Evolutionary conservation across 2,797 vertebrate genomes (phyloP).

Genomic region (Mormyrops boulengeri): DNA sequence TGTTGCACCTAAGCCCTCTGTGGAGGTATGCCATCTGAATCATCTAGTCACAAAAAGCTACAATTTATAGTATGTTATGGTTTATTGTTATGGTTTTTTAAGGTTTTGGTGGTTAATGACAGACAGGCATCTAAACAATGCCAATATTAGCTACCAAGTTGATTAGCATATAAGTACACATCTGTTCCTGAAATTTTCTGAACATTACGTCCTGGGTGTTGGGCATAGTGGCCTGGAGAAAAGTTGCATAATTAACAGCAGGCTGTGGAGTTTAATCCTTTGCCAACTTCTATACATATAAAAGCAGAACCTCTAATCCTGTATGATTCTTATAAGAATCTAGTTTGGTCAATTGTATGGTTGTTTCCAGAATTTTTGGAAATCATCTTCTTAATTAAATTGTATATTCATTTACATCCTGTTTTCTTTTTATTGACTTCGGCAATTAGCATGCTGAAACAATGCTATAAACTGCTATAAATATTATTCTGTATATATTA

Average conservation of each 20-base stretch:
- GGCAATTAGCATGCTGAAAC: background rate
- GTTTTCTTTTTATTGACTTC: background rate
- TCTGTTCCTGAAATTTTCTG: background rate
- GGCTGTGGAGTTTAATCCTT: background rate
- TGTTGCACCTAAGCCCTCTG: background rate
- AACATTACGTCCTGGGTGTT: background rate
- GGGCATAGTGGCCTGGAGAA: background rate
- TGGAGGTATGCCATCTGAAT: slow-evolving; percentile 11
- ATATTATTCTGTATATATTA: background rate
- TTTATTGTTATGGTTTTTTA: background rate
- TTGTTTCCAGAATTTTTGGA: background rate
- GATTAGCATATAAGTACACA: background rate
- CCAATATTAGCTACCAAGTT: background rate
- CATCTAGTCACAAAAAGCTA: background rate
- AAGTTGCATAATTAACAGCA: background rate
- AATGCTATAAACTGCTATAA: background rate
- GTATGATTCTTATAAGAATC: background rate
- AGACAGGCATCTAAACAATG: background rate
- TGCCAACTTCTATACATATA: background rate
- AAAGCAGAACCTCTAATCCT: background rate
- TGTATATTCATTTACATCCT: background rate
- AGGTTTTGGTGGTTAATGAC: background rate
- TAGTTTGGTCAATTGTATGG: background rate
- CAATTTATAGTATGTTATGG: background rate
- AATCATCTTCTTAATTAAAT: background rate